Conservation (phyloP, 2,797 vertebrate species). For the Novumbra hubbsi region DNA sequence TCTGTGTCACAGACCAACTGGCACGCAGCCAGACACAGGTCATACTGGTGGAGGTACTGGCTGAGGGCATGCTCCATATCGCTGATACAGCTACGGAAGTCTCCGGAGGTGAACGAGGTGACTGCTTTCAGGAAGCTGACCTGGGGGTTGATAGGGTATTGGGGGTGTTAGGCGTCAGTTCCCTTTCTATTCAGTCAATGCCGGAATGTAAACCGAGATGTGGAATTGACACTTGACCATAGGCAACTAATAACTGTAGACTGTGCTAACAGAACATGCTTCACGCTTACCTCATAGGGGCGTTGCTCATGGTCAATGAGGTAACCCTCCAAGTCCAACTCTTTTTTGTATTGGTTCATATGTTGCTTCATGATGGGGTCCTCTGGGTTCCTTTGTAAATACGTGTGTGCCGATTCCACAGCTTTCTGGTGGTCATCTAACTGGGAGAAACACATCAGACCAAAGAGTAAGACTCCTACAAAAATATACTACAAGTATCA, state of each 20-base stretch:
- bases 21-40: conserved; percentile 79
- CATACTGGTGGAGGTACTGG: conserved; percentile 78
- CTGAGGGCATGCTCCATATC: conserved; percentile 84
- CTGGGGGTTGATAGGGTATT: conserved; percentile 27
- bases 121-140: conserved; percentile 70
- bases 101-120: conserved; percentile 77
- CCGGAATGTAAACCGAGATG: background rate
- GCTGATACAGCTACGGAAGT: conserved; percentile 74
- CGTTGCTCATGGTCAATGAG: conserved; percentile 78
- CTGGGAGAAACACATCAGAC: conserved; percentile 48
- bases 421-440: conserved; percentile 80
- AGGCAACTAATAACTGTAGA: background rate
- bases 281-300: conserved; percentile 71
- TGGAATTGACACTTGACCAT: background rate
- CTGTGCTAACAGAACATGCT: background rate
- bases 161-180: background rate
- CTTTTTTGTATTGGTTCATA: conserved; percentile 76
- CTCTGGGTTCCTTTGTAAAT: conserved; percentile 83
- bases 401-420: conserved; percentile 83
- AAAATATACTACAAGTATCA: background rate
- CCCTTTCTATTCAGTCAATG: background rate
- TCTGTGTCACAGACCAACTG: conserved; percentile 75
- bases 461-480: background rate
- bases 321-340: conserved; percentile 78
- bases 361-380: conserved; percentile 78